Percentiles rank a stretch among this genome's conserved stretches.
These are phyloP conservation scores for Chymomyza costata DNA, from an alignment of 1,140 invertebrate genomes.

Conservation along the genomic window DNA sequence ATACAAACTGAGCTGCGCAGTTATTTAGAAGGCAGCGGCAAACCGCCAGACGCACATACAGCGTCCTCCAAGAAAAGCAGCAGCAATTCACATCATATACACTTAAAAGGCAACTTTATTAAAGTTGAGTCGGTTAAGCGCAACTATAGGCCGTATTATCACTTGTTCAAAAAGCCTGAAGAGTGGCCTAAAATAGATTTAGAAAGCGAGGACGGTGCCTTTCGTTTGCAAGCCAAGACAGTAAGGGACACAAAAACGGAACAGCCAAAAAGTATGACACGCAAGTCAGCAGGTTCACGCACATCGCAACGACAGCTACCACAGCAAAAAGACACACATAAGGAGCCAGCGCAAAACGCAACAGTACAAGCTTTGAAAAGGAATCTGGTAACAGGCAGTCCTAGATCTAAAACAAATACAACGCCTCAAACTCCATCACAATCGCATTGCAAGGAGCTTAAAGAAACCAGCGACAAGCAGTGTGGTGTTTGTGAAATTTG, in stretches of 20 bases:
- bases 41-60: conserved; percentile 13
- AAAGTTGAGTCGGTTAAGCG: conserved; percentile 68
- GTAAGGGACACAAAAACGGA: conserved; percentile 29
- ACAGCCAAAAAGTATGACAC: conserved; percentile 50
- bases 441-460: conserved; percentile 38
- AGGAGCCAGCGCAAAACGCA: conserved; percentile 25
- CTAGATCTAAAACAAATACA: conserved; percentile 16
- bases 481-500: conserved; percentile 87
- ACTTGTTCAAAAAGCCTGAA: conserved; percentile 69
- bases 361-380: conserved; percentile 37
- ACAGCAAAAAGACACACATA: conserved; percentile 4
- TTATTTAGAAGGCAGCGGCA: conserved; percentile 52
- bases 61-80: conserved; percentile 2
- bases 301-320: conserved; percentile 45
- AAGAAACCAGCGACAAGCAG: conserved; percentile 74
- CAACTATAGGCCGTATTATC: conserved; percentile 63
- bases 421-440: conserved; percentile 2
- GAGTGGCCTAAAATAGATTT: conserved; percentile 73
- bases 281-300: conserved; percentile 47
- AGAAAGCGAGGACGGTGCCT: conserved; percentile 63
- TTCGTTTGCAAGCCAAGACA: conserved; percentile 46
- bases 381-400: conserved; percentile 27
- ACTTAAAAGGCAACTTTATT: conserved; percentile 57
- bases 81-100: conserved; percentile 36
- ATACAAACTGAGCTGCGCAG: conserved; percentile 57